phyloP scores from a whole-genome alignment of 2,113 vertebrate species.

The Eublepharis macularius region DNA sequence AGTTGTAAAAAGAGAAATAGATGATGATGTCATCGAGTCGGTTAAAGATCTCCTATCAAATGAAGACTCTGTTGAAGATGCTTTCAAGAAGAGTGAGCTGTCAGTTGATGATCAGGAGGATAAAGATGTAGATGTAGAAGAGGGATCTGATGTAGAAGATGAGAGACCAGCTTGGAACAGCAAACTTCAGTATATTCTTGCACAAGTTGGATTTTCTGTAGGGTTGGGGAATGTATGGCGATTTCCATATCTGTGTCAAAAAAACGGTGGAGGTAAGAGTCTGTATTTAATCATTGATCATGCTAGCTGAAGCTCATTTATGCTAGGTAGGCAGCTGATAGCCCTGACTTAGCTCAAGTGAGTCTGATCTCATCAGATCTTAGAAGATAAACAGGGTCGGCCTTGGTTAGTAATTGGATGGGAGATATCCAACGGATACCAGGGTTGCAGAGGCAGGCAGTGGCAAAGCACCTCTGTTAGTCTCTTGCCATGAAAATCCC shows the following conservation, averaged over 20 bases:
- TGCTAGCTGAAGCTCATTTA: not conserved
- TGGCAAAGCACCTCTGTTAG: too few relatives aligned
- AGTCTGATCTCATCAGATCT: too few relatives aligned
- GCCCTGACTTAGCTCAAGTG: too few relatives aligned
- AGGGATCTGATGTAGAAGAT: conserved; percentile 83
- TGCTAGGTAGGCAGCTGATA: too few relatives aligned
- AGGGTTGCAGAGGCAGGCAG: too few relatives aligned
- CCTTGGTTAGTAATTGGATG: too few relatives aligned
- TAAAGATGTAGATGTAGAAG: conserved; percentile 84
- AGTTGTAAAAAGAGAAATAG: conserved; percentile 93
- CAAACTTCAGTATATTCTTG: conserved; percentile 97
- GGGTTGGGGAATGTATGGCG: conserved; percentile 97
- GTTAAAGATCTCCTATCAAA: conserved; percentile 96
- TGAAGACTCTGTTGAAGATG: conserved; percentile 90
- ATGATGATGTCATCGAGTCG: conserved; percentile 95
- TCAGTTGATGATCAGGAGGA: conserved; percentile 84
- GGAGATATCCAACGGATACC: too few relatives aligned
- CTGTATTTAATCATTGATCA: not conserved
- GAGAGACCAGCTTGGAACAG: conserved; percentile 96
- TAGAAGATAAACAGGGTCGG: too few relatives aligned
- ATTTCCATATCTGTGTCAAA: conserved; percentile 98
- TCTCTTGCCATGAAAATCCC: too few relatives aligned
- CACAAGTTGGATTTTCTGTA: conserved; percentile 98
- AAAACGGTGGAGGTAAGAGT: conserved; percentile 96
- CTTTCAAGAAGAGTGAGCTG: conserved; percentile 93